These are phyloP conservation scores for Apolygus lucorum DNA, from an alignment of 1,140 invertebrate species.

Conservation along the genomic window DNA sequence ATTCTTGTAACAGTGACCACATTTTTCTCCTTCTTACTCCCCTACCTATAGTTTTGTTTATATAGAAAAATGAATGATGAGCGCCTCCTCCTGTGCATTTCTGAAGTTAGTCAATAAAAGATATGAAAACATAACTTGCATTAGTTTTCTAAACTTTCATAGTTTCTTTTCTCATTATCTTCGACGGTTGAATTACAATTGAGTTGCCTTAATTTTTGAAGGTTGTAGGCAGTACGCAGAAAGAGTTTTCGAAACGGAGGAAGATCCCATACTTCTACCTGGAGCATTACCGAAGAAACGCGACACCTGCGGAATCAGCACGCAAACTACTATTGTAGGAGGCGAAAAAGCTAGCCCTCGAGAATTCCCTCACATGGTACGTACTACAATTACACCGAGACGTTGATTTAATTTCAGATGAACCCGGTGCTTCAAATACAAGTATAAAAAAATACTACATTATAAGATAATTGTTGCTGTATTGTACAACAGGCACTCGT, in stretches of 20 bases:
- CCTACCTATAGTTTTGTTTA: no score
- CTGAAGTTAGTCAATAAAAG: no score
- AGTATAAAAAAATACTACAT: no score
- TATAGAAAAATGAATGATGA: no score
- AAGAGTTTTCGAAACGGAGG: background rate
- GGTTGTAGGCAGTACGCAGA: background rate
- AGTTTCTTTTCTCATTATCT: no score
- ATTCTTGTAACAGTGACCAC: no score
- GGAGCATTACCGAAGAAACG: background rate
- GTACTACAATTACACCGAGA: slow-evolving; percentile 7
- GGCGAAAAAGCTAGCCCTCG: slow-evolving; percentile 19
- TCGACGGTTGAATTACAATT: no score
- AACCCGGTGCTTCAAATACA: background rate
- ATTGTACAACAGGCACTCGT: slow-evolving; percentile 36
- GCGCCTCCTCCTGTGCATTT: no score
- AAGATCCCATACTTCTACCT: background rate
- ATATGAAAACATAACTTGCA: no score
- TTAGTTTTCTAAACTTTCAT: no score
- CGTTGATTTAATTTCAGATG: background rate
- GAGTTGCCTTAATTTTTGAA: background rate
- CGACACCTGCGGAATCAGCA: background rate
- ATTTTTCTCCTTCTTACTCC: no score
- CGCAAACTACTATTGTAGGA: background rate
- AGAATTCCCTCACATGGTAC: slow-evolving; percentile 32
- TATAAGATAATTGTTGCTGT: no score